Evolutionary conservation across 2,888 invertebrate species (phyloP).

Genomic region (Meteorus colon): DNA sequence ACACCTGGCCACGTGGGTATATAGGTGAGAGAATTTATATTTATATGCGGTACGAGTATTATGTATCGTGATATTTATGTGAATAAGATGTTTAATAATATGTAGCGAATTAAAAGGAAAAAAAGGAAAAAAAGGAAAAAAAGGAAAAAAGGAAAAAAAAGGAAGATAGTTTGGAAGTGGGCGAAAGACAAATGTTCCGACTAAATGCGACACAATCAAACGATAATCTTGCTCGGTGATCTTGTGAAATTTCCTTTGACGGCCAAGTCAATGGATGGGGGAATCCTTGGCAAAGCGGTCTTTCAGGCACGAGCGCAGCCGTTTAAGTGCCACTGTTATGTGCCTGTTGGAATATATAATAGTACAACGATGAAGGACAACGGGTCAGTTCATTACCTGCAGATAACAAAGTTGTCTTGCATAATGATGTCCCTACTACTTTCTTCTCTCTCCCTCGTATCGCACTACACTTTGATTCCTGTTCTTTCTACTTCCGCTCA

Average conservation of each 20-base stretch:
- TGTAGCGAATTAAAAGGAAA: neutral
- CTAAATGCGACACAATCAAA: conserved; percentile 63
- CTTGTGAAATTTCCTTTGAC: conserved; percentile 53
- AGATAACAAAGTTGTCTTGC: conserved; percentile 67
- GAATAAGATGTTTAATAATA: conserved; percentile 9
- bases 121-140: conserved; percentile 6
- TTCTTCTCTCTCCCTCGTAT: conserved; percentile 23
- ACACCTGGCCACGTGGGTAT: conserved; percentile 41
- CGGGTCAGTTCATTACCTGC: conserved; percentile 65
- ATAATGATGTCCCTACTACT: conserved; percentile 57
- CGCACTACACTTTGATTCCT: neutral
- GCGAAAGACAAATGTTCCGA: conserved; percentile 62
- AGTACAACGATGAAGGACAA: conserved; percentile 58
- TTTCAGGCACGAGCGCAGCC: conserved; percentile 41
- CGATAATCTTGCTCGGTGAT: conserved; percentile 65
- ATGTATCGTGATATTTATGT: neutral
- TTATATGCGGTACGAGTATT: conserved; percentile 6
- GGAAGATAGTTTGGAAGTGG: neutral
- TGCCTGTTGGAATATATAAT: conserved; percentile 56
- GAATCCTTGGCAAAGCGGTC: conserved; percentile 52
- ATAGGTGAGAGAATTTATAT: conserved; percentile 26
- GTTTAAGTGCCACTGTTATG: conserved; percentile 51
- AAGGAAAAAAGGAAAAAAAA: neutral
- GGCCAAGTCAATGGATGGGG: conserved; percentile 47
- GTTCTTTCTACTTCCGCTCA: neutral